Percentiles rank a stretch among this genome's conserved stretches.
These are phyloP conservation scores for Actenoides hombroni DNA, from an alignment of 2,113 vertebrate genomes.

Conservation along the genomic window DNA sequence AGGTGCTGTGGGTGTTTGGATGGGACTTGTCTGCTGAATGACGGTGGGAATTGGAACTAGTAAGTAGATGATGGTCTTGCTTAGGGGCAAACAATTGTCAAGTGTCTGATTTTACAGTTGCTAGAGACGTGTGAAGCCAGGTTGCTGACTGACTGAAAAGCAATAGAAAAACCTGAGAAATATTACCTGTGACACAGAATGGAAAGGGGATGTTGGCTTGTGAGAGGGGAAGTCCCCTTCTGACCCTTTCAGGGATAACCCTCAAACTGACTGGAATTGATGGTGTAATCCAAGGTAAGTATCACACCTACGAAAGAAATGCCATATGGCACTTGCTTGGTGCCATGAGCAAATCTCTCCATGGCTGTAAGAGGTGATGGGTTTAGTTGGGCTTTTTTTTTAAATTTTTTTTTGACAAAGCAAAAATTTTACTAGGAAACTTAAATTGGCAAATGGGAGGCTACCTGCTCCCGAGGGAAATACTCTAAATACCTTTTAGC, in stretches of 20 bases:
- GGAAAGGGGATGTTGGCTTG: background rate
- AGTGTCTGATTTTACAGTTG: background rate
- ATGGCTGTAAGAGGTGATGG: rapidly evolving
- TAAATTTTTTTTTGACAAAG: background rate
- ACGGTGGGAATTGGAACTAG: background rate
- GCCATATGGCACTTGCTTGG: background rate
- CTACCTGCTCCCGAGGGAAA: background rate
- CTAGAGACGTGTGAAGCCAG: background rate
- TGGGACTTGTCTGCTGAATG: background rate
- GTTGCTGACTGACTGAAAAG: background rate
- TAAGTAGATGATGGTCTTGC: background rate
- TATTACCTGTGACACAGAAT: rapidly evolving
- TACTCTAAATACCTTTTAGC: background rate
- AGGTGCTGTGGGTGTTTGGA: background rate
- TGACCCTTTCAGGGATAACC: background rate
- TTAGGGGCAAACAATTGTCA: background rate
- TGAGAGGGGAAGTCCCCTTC: background rate
- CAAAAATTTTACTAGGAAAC: background rate
- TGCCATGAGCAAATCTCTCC: background rate
- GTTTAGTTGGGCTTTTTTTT: background rate
- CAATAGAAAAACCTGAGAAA: background rate
- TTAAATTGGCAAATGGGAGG: background rate
- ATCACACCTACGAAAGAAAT: background rate
- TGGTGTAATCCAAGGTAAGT: background rate
- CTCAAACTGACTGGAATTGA: background rate